Base-by-base conservation (phyloP, 2,888 invertebrate genomes). In the Pheosia tremula region DNA sequence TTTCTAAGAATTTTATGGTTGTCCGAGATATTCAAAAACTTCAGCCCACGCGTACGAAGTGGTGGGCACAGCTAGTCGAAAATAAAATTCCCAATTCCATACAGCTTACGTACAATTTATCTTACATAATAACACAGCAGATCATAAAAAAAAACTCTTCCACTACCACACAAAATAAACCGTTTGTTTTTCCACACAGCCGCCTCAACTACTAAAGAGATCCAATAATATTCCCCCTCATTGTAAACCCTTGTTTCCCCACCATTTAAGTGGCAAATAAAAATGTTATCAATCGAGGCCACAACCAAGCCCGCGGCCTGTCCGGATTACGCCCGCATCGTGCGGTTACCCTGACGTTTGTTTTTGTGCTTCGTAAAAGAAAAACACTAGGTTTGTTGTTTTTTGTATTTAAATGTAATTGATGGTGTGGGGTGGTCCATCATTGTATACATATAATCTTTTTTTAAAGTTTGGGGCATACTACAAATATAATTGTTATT, bases 201-300 rank as follows among this genome's bases (percentile, higher is more conserved):
- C 64, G 68, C 69, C 68, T 73, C 68, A 69, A 72, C 75, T 65
- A 75, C 72, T 69, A 64, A 73, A 75, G 72, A 79, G 81, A 80
- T 80, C 77, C 78, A 73, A 73, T 76, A 77, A 74, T 72, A 80
- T 79, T 75, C 24, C 77, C 69, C 74, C 78, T 78, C 77, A 77
- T 75, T 74, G 74, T 65, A 75, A 70, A 70, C 75, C 80, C 80
- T 80, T 81, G 77, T 81, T 80, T 80, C 77, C 72, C 75, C 78
- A 75, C 76, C 75, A 80, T 82, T 82, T 77, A 80, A 81, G 83
- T 81, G 81, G 80, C 80, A 82, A 84, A 85, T 84, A 86, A 86
- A 84, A 85, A 79, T 81, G 81, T 85, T 86, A 86, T 86, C 85
- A 84, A 81, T 81, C 78, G 80, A 63, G 57, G 67, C 74, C 77